A percentile compares a stretch with the other conserved stretches of the same genome.
Evolutionary conservation across 2,888 invertebrate genomes (phyloP).

Genomic region (Hesperia comma): DNA sequence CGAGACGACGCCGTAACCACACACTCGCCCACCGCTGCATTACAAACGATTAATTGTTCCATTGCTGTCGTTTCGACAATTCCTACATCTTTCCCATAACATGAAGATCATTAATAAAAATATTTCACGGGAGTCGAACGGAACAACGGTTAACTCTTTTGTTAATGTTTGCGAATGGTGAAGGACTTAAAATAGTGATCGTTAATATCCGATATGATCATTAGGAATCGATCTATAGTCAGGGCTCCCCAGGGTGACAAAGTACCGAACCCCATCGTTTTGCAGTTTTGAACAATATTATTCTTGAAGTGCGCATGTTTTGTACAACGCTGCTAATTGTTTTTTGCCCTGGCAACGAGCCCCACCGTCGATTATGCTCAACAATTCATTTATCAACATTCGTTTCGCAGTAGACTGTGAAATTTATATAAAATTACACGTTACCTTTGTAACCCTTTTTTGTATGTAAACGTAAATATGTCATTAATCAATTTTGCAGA

Average conservation of each 20-base stretch:
- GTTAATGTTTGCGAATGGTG: slow-evolving; percentile 46
- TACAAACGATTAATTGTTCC: slow-evolving; percentile 28
- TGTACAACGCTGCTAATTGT: slow-evolving; percentile 72
- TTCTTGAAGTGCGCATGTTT: slow-evolving; percentile 58
- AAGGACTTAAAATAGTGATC: slow-evolving; percentile 48
- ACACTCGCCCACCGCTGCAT: slow-evolving; percentile 21
- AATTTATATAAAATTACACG: slow-evolving; percentile 44
- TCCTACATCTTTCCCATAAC: slow-evolving; percentile 17
- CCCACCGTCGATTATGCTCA: slow-evolving; percentile 55
- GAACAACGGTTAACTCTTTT: slow-evolving; percentile 66
- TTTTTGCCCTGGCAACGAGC: slow-evolving; percentile 55
- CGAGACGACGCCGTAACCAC: slow-evolving; percentile 36
- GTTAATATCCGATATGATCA: slow-evolving; percentile 72
- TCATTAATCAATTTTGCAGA: slow-evolving; percentile 57
- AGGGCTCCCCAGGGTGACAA: slow-evolving; percentile 59
- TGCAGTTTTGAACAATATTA: slow-evolving; percentile 51
- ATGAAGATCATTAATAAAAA: slow-evolving; percentile 39
- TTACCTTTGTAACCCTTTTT: slow-evolving; percentile 52
- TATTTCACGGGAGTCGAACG: slow-evolving; percentile 40
- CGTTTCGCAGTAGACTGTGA: slow-evolving; percentile 61
- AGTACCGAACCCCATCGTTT: slow-evolving; percentile 57
- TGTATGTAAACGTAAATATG: slow-evolving; percentile 42
- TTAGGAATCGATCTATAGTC: slow-evolving; percentile 64
- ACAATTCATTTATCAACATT: slow-evolving; percentile 74
- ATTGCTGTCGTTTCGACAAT: slow-evolving; percentile 21